Conservation (phyloP, 53 echinoderm and acorn worm species). For the Temnopleurus reevesii region DNA sequence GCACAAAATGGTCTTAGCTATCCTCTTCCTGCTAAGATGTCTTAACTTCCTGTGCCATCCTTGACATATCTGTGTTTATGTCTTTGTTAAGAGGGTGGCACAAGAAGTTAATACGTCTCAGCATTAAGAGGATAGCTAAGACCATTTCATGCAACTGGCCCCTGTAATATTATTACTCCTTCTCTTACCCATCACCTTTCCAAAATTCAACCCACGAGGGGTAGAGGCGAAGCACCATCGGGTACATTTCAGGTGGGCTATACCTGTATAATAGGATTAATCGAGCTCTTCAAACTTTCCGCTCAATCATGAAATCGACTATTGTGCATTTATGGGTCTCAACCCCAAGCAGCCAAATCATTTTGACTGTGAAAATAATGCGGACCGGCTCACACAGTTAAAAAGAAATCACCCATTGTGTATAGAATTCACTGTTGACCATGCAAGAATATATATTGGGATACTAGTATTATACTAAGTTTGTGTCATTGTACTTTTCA, state of each 20-base stretch:
- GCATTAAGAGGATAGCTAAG: too few species aligned
- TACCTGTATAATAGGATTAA: constrained; percentile 1
- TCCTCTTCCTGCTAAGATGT: too few species aligned
- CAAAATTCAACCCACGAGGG: too few species aligned
- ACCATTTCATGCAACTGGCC: too few species aligned
- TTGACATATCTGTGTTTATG: too few species aligned
- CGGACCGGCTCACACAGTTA: background rate
- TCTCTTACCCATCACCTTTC: too few species aligned
- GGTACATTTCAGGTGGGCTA: background rate
- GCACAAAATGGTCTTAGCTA: too few species aligned
- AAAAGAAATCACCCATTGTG: background rate
- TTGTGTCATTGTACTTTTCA: constrained; percentile 11
- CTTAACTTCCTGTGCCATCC: too few species aligned
- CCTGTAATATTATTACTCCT: too few species aligned
- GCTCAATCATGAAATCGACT: background rate
- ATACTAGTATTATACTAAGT: background rate
- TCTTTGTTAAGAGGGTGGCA: too few species aligned
- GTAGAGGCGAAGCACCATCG: too few species aligned
- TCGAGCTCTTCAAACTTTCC: background rate
- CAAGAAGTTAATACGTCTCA: too few species aligned
- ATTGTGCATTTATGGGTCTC: background rate
- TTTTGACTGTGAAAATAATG: constrained; percentile 4
- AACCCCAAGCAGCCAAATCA: background rate
- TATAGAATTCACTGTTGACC: background rate
- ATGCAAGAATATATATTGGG: background rate